Conservation (phyloP, 2,797 vertebrate genomes). For the Manis crassicaudata region DNA sequence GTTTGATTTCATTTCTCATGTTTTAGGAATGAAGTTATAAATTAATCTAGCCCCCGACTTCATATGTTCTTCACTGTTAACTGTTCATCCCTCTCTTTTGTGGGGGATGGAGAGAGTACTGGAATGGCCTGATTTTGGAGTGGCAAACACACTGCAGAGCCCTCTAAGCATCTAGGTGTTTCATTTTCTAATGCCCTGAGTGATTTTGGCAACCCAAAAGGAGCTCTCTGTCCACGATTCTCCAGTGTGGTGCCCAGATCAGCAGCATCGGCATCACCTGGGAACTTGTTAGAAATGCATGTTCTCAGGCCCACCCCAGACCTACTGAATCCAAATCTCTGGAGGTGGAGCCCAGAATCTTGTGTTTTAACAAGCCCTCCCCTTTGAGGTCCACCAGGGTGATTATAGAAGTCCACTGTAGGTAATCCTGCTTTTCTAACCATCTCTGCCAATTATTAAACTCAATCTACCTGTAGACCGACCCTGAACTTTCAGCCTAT, state of each 20-base stretch:
- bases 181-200: background rate
- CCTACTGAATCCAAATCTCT: background rate
- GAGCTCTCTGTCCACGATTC: background rate
- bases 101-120: background rate
- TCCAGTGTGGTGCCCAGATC: background rate
- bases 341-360: background rate
- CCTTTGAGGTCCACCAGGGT: background rate
- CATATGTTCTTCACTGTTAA: background rate
- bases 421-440: background rate
- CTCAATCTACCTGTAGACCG: background rate
- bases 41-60: background rate
- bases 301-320: background rate
- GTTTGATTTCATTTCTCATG: background rate
- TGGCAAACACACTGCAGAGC: background rate
- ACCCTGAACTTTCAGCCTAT: slow-evolving; percentile 52
- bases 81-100: background rate
- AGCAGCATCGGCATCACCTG: background rate
- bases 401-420: background rate
- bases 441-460: slow-evolving; percentile 40
- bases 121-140: background rate
- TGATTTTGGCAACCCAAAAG: background rate
- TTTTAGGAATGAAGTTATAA: slow-evolving; percentile 48
- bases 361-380: background rate
- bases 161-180: background rate
- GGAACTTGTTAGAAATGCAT: background rate